Conservation (phyloP, 2,888 invertebrate genomes). For the Dryobotodes eremita region DNA sequence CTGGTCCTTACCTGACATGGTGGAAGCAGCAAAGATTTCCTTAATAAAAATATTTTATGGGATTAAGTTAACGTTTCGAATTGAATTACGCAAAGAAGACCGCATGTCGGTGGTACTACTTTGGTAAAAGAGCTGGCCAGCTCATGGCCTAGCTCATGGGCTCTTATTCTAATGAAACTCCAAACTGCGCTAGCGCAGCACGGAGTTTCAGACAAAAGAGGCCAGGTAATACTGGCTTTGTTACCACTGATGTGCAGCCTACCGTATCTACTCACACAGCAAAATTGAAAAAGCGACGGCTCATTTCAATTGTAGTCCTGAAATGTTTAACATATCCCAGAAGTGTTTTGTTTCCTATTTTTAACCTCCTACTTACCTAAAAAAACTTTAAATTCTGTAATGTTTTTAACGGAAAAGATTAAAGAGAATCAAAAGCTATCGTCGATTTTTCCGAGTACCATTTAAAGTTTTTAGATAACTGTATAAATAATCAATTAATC, state of each 20-base stretch:
- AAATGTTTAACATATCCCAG: neutral
- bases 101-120: neutral
- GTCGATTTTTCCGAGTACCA: neutral
- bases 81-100: no score
- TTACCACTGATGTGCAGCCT: neutral
- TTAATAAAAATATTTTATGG: no score
- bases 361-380: neutral
- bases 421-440: neutral
- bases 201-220: no score
- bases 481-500: no score
- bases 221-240: neutral
- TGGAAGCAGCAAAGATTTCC: neutral
- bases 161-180: no score
- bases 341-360: neutral
- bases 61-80: neutral
- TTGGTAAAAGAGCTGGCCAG: neutral
- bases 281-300: neutral
- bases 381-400: neutral
- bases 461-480: neutral
- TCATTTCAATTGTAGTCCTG: neutral
- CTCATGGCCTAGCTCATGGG: no score
- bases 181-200: no score
- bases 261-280: no score
- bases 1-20: neutral
- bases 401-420: neutral